Conservation (phyloP, 2,113 vertebrate genomes). For the Ivindomyrus marchei region DNA sequence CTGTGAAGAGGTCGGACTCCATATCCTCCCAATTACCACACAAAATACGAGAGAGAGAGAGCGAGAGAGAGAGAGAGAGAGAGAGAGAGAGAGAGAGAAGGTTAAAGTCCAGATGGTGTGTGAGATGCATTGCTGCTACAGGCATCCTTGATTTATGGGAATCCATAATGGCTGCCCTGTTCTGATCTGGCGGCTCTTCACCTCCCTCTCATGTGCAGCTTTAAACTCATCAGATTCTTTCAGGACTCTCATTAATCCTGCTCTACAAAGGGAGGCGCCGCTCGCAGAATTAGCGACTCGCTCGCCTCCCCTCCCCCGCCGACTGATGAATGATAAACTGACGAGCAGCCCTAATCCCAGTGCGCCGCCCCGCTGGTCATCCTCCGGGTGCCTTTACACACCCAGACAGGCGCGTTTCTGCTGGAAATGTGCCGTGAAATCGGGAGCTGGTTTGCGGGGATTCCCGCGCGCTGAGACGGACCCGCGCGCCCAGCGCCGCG, state of each 20-base stretch:
- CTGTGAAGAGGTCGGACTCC: background rate
- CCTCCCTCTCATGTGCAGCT: constrained; percentile 56
- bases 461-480: constrained; percentile 47
- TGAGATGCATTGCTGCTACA: constrained; percentile 50
- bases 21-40: background rate
- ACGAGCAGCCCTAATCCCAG: constrained; percentile 60
- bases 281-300: constrained; percentile 53
- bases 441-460: constrained; percentile 45
- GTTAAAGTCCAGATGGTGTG: constrained; percentile 61
- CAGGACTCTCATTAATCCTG: constrained; percentile 59
- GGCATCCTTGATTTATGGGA: constrained; percentile 63
- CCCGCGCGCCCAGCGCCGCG: background rate
- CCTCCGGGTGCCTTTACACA: constrained; percentile 46
- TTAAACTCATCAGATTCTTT: constrained; percentile 62
- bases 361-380: constrained; percentile 45
- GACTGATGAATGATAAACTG: constrained; percentile 64
- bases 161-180: constrained; percentile 64
- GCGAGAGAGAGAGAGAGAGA: constrained; percentile 25
- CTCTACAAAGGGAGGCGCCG: constrained; percentile 59
- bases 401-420: constrained; percentile 53
- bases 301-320: constrained; percentile 30
- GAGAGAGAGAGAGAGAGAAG: constrained; percentile 28
- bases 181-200: constrained; percentile 61
- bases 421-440: constrained; percentile 65
- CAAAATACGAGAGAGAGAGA: constrained; percentile 1